These are phyloP conservation scores for Atlantisia rogersi DNA, from an alignment of 2,113 vertebrate species.

Conservation along the genomic window DNA sequence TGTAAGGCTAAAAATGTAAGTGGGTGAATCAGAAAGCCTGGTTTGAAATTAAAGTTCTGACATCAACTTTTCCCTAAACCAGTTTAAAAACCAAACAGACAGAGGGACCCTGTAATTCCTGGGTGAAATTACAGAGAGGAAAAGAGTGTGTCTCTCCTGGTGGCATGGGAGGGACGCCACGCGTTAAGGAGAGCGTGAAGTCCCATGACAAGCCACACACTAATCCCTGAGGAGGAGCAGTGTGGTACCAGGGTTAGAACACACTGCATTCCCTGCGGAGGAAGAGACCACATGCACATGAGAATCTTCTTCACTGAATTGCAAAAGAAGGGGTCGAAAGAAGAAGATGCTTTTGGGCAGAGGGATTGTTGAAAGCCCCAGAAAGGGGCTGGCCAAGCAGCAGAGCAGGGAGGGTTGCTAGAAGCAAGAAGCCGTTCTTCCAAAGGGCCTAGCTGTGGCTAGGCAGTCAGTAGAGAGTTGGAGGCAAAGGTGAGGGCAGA, in stretches of 20 bases:
- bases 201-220: neutral
- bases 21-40: neutral
- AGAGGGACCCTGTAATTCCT: slow-evolving; percentile 22
- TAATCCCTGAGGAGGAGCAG: neutral
- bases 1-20: slow-evolving; percentile 1
- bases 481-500: neutral
- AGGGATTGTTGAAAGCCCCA: neutral
- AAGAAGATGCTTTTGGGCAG: neutral
- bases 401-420: neutral
- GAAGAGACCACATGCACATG: neutral
- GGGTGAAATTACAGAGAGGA: slow-evolving; percentile 23
- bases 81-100: neutral
- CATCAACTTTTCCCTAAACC: neutral
- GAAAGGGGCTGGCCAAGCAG: neutral
- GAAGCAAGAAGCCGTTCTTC: neutral
- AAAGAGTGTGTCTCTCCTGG: neutral
- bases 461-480: neutral
- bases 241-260: neutral
- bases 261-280: neutral
- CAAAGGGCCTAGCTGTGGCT: neutral
- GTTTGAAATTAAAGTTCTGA: slow-evolving; percentile 36
- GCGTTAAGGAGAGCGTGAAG: neutral
- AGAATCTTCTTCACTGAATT: neutral
- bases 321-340: neutral
- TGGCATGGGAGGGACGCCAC: neutral